Evolutionary conservation across 2,888 invertebrate genomes (phyloP).

Genomic region (Nycteola revayana): DNA sequence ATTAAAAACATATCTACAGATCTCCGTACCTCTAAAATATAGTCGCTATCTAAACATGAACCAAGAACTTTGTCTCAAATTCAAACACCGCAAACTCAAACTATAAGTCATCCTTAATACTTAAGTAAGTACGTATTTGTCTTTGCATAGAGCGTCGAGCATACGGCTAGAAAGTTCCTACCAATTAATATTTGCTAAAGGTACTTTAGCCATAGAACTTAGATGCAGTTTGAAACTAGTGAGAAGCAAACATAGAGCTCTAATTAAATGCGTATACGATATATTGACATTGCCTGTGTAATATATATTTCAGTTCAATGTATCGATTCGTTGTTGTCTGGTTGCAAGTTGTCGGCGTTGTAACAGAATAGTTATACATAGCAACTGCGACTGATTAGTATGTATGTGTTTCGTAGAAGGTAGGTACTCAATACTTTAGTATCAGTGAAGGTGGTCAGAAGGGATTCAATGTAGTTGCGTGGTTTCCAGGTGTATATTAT

Average conservation of each 20-base stretch:
- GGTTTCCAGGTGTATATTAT: too few species aligned
- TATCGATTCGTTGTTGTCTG: neutral
- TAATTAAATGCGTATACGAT: slow-evolving; percentile 36
- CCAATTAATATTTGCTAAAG: slow-evolving; percentile 68
- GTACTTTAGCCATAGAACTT: slow-evolving; percentile 55
- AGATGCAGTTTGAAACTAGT: slow-evolving; percentile 46
- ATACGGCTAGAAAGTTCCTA: slow-evolving; percentile 45
- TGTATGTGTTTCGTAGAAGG: too few species aligned
- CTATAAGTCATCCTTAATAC: slow-evolving; percentile 43
- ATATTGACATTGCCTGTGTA: slow-evolving; percentile 7
- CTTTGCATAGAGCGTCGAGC: slow-evolving; percentile 47
- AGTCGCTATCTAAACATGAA: too few species aligned
- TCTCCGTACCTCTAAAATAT: too few species aligned
- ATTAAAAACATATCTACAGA: too few species aligned
- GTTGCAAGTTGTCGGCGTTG: too few species aligned
- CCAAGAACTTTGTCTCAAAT: slow-evolving; percentile 14
- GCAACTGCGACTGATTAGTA: too few species aligned
- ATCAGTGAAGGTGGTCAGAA: too few species aligned
- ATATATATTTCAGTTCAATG: neutral
- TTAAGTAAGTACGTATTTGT: slow-evolving; percentile 48
- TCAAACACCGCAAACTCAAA: slow-evolving; percentile 39
- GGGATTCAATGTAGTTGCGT: too few species aligned
- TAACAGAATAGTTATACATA: too few species aligned
- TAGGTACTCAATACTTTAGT: too few species aligned
- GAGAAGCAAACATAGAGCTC: slow-evolving; percentile 29